These are phyloP conservation scores for Bucorvus abyssinicus DNA, from an alignment of 2,797 vertebrate genomes.

Conservation along the genomic window DNA sequence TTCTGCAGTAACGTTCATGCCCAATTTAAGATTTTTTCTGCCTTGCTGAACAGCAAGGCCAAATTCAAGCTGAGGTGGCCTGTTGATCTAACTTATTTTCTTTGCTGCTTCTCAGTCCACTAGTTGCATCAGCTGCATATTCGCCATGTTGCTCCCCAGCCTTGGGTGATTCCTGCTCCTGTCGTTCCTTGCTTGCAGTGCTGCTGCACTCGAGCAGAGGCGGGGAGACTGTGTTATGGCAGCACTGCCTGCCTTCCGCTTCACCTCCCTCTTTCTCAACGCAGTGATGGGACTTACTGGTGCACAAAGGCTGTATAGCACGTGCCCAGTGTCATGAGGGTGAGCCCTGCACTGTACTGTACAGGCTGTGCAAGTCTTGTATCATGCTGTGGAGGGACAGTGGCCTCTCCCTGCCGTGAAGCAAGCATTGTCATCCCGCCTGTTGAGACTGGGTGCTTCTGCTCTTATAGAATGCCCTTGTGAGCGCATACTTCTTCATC, in stretches of 20 bases:
- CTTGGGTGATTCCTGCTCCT: neutral
- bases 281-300: neutral
- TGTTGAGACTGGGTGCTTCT: neutral
- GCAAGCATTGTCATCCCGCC: neutral
- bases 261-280: neutral
- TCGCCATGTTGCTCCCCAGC: neutral
- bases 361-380: neutral
- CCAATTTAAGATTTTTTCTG: neutral
- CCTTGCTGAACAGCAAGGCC: neutral
- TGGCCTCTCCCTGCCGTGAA: neutral
- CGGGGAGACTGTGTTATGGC: neutral
- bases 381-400: fast-evolving
- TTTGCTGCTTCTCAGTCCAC: neutral
- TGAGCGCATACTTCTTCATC: neutral
- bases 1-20: neutral
- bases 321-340: neutral
- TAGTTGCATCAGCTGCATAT: neutral
- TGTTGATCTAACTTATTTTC: neutral
- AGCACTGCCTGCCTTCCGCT: neutral
- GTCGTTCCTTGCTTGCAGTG: neutral
- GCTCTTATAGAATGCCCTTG: neutral
- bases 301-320: neutral
- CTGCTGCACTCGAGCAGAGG: neutral
- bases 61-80: neutral
- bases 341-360: neutral